phyloP scores from a whole-genome alignment of 1,140 invertebrate genomes.

The Chymomyza costata region DNA sequence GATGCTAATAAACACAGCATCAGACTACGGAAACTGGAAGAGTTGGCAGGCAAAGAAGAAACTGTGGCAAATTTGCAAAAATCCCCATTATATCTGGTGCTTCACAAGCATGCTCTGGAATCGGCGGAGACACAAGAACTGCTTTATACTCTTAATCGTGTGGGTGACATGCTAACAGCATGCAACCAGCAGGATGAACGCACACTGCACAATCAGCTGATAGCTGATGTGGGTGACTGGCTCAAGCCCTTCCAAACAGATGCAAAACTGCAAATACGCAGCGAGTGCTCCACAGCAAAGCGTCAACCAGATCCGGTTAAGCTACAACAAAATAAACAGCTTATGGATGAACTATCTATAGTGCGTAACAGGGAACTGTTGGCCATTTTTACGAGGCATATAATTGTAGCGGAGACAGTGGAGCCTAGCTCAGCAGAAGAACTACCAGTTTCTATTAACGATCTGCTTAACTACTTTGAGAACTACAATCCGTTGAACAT shows the following conservation, averaged over 20 bases:
- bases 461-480: constrained; percentile 18
- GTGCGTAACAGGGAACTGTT: too few relatives aligned
- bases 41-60: constrained; percentile 27
- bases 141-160: constrained; percentile 42
- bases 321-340: too few relatives aligned
- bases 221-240: constrained; percentile 34
- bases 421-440: too few relatives aligned
- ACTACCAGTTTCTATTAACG: too few relatives aligned
- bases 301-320: too few relatives aligned
- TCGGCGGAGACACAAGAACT: constrained; percentile 58
- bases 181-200: constrained; percentile 17
- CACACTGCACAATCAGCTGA: constrained; percentile 37
- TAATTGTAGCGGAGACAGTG: too few relatives aligned
- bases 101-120: constrained; percentile 49
- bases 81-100: constrained; percentile 42
- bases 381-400: neutral
- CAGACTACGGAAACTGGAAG: constrained; percentile 14
- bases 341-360: too few relatives aligned
- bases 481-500: neutral
- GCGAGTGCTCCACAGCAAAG: too few relatives aligned
- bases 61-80: constrained; percentile 16
- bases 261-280: too few relatives aligned
- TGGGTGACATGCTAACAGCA: constrained; percentile 42
- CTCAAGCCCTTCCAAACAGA: too few relatives aligned
- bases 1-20: too few relatives aligned